These are phyloP conservation scores for Drosophila trapezifrons DNA, from an alignment of 1,140 invertebrate genomes.

Conservation along the genomic window DNA sequence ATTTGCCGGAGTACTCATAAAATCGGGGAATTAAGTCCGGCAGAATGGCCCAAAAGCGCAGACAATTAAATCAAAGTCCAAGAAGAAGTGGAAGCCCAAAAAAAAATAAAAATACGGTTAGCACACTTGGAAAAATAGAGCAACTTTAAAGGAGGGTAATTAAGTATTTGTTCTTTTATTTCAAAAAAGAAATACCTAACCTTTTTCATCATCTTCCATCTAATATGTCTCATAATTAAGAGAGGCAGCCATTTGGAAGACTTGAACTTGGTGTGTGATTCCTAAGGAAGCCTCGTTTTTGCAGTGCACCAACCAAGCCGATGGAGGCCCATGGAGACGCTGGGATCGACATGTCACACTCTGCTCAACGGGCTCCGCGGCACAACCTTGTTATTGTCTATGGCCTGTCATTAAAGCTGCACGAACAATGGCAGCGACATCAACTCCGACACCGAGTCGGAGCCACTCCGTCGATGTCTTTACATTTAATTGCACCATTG, in stretches of 20 bases:
- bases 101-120: neutral
- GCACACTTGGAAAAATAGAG: neutral
- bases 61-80: slow-evolving; percentile 48
- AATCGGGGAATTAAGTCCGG: slow-evolving; percentile 13
- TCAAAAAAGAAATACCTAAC: no score
- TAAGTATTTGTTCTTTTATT: no score
- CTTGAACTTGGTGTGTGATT: neutral
- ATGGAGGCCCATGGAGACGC: slow-evolving; percentile 6
- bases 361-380: slow-evolving; percentile 19
- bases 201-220: no score
- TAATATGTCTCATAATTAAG: no score
- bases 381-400: slow-evolving; percentile 61
- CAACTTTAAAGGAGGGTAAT: neutral
- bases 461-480: slow-evolving; percentile 46
- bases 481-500: slow-evolving; percentile 62
- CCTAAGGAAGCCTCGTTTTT: neutral
- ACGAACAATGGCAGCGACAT: slow-evolving; percentile 34
- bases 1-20: slow-evolving; percentile 22
- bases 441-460: slow-evolving; percentile 31
- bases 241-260: no score
- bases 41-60: slow-evolving; percentile 10
- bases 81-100: neutral
- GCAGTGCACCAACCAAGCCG: neutral
- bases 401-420: slow-evolving; percentile 53
- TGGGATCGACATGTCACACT: slow-evolving; percentile 33